Evolutionary conservation across 2,888 invertebrate genomes (phyloP).

Genomic region (Esperia sulphurella): DNA sequence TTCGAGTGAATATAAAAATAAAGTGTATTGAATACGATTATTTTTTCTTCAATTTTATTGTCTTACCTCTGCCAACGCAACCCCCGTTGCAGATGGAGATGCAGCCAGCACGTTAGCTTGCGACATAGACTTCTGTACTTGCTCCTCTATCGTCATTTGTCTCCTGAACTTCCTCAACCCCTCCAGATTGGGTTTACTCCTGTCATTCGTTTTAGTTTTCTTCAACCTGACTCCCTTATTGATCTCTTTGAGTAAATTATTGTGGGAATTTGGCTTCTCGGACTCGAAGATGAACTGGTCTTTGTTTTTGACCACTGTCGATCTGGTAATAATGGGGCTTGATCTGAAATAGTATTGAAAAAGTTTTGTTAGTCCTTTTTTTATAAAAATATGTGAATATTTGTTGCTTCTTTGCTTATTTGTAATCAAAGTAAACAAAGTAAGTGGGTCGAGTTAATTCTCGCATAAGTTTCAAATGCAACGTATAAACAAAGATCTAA

Average conservation of each 20-base stretch:
- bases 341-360: slow-evolving; percentile 59
- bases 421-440: too few species aligned
- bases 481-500: too few species aligned
- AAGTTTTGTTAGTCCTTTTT: too few species aligned
- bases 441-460: too few species aligned
- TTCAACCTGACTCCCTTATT: slow-evolving; percentile 87
- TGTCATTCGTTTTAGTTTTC: slow-evolving; percentile 88
- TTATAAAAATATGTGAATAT: too few species aligned
- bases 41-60: too few species aligned
- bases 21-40: too few species aligned
- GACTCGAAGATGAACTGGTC: slow-evolving; percentile 93
- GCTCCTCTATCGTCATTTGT: slow-evolving; percentile 94
- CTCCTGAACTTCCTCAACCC: slow-evolving; percentile 92
- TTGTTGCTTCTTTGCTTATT: too few species aligned
- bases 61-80: slow-evolving; percentile 11
- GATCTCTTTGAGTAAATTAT: slow-evolving; percentile 89
- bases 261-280: slow-evolving; percentile 88
- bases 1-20: too few species aligned
- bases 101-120: slow-evolving; percentile 71
- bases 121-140: slow-evolving; percentile 90
- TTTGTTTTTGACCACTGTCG: slow-evolving; percentile 83
- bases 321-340: slow-evolving; percentile 78
- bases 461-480: too few species aligned
- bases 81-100: slow-evolving; percentile 67
- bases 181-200: slow-evolving; percentile 90